Percentiles rank a stretch among this genome's conserved stretches.
phyloP scores from a whole-genome alignment of 1,140 invertebrate species.

The Drosophila jambulina region DNA sequence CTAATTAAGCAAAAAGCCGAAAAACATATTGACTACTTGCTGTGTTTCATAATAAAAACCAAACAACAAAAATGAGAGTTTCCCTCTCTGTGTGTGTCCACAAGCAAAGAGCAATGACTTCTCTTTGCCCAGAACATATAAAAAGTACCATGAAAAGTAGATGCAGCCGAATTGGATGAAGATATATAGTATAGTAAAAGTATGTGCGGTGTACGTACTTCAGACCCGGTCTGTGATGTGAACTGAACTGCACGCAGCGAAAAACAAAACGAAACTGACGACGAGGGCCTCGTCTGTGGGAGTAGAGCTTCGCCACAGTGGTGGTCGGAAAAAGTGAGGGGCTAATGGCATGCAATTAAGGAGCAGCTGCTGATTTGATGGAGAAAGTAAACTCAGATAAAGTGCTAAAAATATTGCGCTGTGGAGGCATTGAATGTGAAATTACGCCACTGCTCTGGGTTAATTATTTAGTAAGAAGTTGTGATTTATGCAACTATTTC shows the following conservation, averaged over 20 bases:
- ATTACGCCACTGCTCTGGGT: no score
- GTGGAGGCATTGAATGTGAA: neutral
- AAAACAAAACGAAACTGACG: conserved; percentile 72
- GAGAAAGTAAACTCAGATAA: conserved; percentile 4
- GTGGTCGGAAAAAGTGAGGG: conserved; percentile 30
- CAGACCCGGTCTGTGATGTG: conserved; percentile 33
- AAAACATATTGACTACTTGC: conserved; percentile 24
- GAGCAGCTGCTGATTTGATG: conserved; percentile 32
- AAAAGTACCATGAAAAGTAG: conserved; percentile 41
- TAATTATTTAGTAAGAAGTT: neutral
- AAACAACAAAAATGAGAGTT: conserved; percentile 22
- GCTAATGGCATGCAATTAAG: conserved; percentile 19
- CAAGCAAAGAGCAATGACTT: conserved; percentile 59
- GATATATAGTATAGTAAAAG: conserved; percentile 21
- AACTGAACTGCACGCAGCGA: conserved; percentile 65
- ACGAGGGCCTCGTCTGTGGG: conserved; percentile 15
- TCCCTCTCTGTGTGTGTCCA: neutral
- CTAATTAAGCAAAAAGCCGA: conserved; percentile 65
- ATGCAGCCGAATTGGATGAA: conserved; percentile 36
- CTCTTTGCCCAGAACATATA: conserved; percentile 2
- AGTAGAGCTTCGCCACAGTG: conserved; percentile 45
- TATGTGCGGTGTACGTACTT: conserved; percentile 21
- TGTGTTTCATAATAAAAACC: conserved; percentile 43
- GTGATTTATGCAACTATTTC: neutral
- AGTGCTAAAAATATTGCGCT: conserved; percentile 20